These are phyloP conservation scores for Prionace glauca DNA, from an alignment of 2,797 vertebrate genomes.

Conservation along the genomic window DNA sequence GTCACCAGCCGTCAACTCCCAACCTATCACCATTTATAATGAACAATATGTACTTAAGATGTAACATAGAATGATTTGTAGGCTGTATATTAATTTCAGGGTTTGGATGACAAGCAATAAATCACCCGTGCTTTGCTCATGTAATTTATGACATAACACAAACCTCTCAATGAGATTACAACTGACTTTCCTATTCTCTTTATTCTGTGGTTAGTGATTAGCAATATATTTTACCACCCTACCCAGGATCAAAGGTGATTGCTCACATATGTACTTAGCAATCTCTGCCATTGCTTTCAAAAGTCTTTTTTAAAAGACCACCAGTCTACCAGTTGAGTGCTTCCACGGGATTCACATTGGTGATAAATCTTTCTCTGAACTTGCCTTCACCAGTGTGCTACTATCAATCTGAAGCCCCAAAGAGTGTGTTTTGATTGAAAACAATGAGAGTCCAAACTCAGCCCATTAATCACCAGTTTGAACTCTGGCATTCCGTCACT, in stretches of 20 bases:
- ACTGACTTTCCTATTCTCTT: constrained; percentile 16
- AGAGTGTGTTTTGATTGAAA: neutral
- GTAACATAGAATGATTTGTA: constrained; percentile 23
- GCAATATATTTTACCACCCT: constrained; percentile 22
- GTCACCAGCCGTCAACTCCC: neutral
- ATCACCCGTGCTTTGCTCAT: constrained; percentile 7
- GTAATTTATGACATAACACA: constrained; percentile 34
- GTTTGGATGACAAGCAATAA: constrained; percentile 30
- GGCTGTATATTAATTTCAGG: constrained; percentile 25
- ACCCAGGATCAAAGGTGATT: constrained; percentile 8
- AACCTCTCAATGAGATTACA: constrained; percentile 28
- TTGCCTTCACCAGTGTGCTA: neutral
- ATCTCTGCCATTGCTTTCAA: neutral
- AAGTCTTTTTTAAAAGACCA: neutral
- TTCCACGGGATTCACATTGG: neutral
- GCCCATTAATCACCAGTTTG: neutral
- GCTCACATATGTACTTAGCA: neutral
- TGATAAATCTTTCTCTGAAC: constrained; percentile 9
- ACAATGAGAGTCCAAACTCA: neutral
- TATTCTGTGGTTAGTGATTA: constrained; percentile 2
- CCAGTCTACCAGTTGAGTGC: neutral
- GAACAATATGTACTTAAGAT: neutral
- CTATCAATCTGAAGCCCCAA: neutral
- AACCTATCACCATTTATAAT: neutral
- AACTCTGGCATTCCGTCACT: neutral